Percentiles rank a stretch among this genome's conserved stretches.
These are phyloP conservation scores for Bactericera cockerelli DNA, from an alignment of 1,140 invertebrate species.

Conservation along the genomic window DNA sequence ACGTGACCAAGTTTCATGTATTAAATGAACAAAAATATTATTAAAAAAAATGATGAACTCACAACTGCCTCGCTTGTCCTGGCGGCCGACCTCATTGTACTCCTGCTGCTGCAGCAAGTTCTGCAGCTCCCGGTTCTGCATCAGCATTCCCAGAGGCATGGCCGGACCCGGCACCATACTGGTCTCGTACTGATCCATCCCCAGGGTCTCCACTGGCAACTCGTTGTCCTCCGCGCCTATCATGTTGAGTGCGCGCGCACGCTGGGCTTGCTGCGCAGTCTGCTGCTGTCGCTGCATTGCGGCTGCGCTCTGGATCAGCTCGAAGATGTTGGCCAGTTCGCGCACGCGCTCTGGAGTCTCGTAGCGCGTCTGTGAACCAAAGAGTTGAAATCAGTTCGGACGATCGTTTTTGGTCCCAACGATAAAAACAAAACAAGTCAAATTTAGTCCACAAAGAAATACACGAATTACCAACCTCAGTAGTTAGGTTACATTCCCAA, in stretches of 20 bases:
- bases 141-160: not conserved
- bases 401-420: too few relatives aligned
- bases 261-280: not conserved
- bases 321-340: not conserved
- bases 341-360: not conserved
- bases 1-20: too few relatives aligned
- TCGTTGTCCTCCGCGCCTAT: not conserved
- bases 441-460: too few relatives aligned
- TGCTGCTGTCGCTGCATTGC: not conserved
- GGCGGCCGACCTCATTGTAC: not conserved
- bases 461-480: too few relatives aligned
- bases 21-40: too few relatives aligned
- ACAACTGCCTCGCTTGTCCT: constrained; percentile 17
- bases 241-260: not conserved
- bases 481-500: too few relatives aligned
- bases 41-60: too few relatives aligned
- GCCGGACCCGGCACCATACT: not conserved
- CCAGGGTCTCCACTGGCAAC: not conserved
- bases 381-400: too few relatives aligned
- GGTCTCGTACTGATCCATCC: not conserved
- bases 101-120: constrained; percentile 7
- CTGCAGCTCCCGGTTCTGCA: not conserved
- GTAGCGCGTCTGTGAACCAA: not conserved
- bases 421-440: too few relatives aligned
- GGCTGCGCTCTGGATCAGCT: not conserved